Conservation (phyloP, 2,797 vertebrate genomes). For the Gorsachius magnificus region DNA sequence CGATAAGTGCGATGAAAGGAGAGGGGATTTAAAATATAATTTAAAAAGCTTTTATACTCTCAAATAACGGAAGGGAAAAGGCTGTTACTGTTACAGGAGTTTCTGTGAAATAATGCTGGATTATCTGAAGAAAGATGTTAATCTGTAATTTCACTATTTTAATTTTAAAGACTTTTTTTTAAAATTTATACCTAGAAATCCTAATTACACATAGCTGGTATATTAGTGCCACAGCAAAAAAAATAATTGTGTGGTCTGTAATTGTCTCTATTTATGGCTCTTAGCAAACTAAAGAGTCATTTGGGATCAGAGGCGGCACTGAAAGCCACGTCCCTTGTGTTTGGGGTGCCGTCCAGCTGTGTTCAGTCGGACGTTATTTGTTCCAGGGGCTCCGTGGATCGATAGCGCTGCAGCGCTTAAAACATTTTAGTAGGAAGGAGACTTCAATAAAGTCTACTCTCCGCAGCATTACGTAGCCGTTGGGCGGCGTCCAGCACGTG, state of each 20-base stretch:
- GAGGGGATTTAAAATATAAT: neutral
- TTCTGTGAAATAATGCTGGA: neutral
- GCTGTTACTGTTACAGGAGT: neutral
- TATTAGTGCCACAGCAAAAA: neutral
- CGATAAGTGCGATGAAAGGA: neutral
- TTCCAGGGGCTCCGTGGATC: slow-evolving; percentile 29
- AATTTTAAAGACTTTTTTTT: neutral
- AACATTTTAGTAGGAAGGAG: neutral
- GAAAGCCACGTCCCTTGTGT: neutral
- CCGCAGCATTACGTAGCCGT: neutral
- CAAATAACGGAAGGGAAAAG: neutral
- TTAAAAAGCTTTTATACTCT: neutral
- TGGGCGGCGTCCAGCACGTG: slow-evolving; percentile 4
- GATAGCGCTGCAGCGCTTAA: slow-evolving; percentile 55
- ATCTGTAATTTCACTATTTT: neutral
- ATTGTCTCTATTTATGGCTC: neutral
- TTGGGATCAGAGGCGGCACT: neutral
- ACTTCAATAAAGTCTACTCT: neutral
- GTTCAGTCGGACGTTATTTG: neutral
- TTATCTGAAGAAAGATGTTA: neutral
- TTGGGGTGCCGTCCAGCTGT: neutral
- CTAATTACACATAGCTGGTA: neutral
- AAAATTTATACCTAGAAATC: neutral
- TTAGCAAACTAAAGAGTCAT: neutral
- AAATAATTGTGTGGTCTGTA: fast-evolving